These are phyloP conservation scores for Falco columbarius DNA, from an alignment of 2,797 vertebrate species.

Conservation along the genomic window DNA sequence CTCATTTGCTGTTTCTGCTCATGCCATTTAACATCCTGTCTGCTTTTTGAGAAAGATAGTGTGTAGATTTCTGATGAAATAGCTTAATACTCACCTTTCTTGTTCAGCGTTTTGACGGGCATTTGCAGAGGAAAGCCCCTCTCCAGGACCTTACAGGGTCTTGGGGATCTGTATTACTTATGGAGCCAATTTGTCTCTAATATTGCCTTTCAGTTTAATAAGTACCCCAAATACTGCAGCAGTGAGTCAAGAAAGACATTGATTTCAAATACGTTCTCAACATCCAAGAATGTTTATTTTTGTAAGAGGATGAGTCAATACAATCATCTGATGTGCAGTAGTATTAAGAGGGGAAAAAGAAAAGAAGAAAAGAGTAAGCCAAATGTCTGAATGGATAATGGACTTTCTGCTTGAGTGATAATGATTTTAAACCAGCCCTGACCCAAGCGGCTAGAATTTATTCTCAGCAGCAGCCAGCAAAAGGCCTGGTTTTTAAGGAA, in stretches of 20 bases:
- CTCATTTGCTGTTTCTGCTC: not conserved
- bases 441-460: not conserved
- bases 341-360: not conserved
- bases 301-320: conserved; percentile 26
- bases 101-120: not conserved
- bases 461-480: not conserved
- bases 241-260: not conserved
- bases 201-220: not conserved
- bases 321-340: not conserved
- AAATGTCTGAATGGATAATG: not conserved
- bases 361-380: not conserved
- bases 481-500: not conserved
- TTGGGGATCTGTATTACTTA: not conserved
- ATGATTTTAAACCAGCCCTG: not conserved
- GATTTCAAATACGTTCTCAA: conserved; percentile 27
- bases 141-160: not conserved
- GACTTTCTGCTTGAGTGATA: not conserved
- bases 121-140: not conserved
- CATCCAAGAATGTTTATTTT: conserved; percentile 27
- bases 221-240: not conserved
- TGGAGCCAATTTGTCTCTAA: not conserved
- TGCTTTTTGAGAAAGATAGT: not conserved
- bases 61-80: not conserved
- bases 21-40: not conserved
- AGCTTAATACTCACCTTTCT: not conserved